phyloP scores from a whole-genome alignment of 2,113 vertebrate genomes.

The Gobio gobio region DNA sequence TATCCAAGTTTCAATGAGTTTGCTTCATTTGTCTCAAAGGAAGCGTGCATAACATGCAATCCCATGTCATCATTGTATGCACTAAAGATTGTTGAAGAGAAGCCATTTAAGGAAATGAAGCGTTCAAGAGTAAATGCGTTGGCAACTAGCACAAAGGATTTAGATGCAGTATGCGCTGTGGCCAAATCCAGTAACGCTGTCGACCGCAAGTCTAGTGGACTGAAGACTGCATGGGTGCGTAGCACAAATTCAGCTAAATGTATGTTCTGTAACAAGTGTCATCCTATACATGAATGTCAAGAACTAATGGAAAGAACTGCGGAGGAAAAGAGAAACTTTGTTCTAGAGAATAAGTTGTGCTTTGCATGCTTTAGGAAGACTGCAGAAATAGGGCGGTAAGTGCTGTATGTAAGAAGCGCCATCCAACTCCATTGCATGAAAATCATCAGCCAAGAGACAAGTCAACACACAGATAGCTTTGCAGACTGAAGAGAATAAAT shows the following conservation, averaged over 20 bases:
- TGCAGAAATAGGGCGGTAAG: slow-evolving; percentile 17
- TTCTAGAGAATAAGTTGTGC: not conserved
- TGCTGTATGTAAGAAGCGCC: slow-evolving; percentile 10
- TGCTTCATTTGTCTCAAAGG: slow-evolving; percentile 37
- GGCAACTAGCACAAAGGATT: not conserved
- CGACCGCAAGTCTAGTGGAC: too few species aligned
- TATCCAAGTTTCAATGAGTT: slow-evolving; percentile 48
- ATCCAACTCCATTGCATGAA: slow-evolving; percentile 27
- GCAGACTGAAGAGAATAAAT: slow-evolving; percentile 23
- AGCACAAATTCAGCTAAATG: not conserved
- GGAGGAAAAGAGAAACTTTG: slow-evolving; percentile 1
- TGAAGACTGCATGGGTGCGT: too few species aligned
- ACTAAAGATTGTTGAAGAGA: slow-evolving; percentile 22
- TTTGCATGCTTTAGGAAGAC: slow-evolving; percentile 17
- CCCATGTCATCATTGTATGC: slow-evolving; percentile 40
- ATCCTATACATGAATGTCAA: slow-evolving; percentile 23
- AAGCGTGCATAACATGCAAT: slow-evolving; percentile 49
- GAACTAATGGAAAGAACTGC: not conserved
- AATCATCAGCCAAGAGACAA: not conserved
- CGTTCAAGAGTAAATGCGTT: not conserved
- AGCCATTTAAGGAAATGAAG: not conserved
- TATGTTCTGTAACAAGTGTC: slow-evolving; percentile 26
- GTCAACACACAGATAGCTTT: not conserved
- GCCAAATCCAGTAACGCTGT: too few species aligned
- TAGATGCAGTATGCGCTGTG: not conserved